phyloP scores from a whole-genome alignment of 2,797 vertebrate species.

The Phoxinus dragarum region DNA sequence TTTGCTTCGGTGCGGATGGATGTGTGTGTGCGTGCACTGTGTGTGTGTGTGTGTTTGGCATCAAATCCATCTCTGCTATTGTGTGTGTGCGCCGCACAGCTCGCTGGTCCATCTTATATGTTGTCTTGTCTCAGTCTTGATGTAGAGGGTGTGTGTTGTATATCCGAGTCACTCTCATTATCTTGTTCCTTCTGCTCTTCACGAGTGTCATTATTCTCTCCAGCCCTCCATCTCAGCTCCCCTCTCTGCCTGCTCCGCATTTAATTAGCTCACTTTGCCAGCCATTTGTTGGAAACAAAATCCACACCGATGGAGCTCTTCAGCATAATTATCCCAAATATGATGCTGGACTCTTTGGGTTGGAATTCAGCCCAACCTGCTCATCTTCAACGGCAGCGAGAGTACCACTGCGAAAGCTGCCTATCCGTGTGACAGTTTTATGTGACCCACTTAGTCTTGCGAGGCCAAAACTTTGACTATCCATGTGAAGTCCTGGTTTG shows the following conservation, averaged over 20 bases:
- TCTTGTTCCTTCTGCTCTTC: conserved; percentile 80
- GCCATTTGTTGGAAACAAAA: conserved; percentile 71
- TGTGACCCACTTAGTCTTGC: background rate
- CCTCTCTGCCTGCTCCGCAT: conserved; percentile 73
- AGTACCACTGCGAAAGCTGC: background rate
- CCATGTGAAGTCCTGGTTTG: background rate
- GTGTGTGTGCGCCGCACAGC: conserved; percentile 2
- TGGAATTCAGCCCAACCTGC: conserved; percentile 31
- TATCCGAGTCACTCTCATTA: conserved; percentile 78
- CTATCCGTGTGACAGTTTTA: background rate
- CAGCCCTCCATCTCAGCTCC: conserved; percentile 72
- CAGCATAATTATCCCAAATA: conserved; percentile 77
- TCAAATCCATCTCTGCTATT: conserved; percentile 10
- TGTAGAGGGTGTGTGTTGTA: conserved; percentile 66
- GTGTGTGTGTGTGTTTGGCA: conserved; percentile 24
- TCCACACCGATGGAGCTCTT: conserved; percentile 66
- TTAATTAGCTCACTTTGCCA: conserved; percentile 80
- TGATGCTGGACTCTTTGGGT: conserved; percentile 70
- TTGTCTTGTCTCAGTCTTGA: conserved; percentile 70
- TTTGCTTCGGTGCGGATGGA: conserved; percentile 27
- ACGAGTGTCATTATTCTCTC: conserved; percentile 82
- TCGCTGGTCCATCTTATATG: conserved; percentile 31
- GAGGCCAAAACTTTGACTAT: background rate
- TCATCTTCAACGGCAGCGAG: background rate
- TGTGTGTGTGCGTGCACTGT: background rate